Evolutionary conservation across 2,888 invertebrate species (phyloP).

Genomic region (Baccha elongata): DNA sequence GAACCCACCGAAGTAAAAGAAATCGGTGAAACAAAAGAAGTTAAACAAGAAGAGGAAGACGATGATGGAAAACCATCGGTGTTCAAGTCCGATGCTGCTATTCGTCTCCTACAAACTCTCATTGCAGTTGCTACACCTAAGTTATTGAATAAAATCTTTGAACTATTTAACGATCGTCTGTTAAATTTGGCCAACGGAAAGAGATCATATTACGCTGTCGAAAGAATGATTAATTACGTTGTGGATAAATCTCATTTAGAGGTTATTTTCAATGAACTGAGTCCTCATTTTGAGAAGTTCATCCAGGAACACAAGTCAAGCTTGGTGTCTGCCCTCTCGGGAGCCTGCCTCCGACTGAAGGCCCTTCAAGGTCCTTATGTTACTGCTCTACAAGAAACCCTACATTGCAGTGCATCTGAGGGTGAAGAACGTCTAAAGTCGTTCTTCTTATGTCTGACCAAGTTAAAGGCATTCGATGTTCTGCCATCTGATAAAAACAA

Average conservation of each 20-base stretch:
- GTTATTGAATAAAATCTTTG: constrained; percentile 86
- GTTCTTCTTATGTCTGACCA: constrained; percentile 85
- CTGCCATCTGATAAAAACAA: constrained; percentile 82
- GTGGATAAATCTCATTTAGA: constrained; percentile 88
- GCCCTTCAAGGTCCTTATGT: constrained; percentile 89
- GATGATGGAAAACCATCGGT: constrained; percentile 84
- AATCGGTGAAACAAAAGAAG: constrained; percentile 77
- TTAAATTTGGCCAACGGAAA: constrained; percentile 85
- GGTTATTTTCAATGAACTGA: constrained; percentile 88
- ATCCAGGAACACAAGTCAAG: constrained; percentile 88
- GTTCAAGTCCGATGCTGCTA: constrained; percentile 85
- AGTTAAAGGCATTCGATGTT: constrained; percentile 84
- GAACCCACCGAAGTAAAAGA: constrained; percentile 72
- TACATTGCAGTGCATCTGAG: constrained; percentile 85
- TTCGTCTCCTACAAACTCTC: constrained; percentile 87
- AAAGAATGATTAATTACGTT: constrained; percentile 87
- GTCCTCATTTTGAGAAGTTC: constrained; percentile 84
- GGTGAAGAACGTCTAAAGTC: constrained; percentile 85
- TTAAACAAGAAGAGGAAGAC: no score
- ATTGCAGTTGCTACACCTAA: constrained; percentile 86
- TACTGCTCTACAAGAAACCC: constrained; percentile 85
- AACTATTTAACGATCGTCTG: constrained; percentile 87
- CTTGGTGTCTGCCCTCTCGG: constrained; percentile 88
- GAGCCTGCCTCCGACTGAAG: constrained; percentile 87
- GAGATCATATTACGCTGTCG: constrained; percentile 90